Conservation (phyloP, 2,797 vertebrate genomes). For the Phalanger gymnotis region DNA sequence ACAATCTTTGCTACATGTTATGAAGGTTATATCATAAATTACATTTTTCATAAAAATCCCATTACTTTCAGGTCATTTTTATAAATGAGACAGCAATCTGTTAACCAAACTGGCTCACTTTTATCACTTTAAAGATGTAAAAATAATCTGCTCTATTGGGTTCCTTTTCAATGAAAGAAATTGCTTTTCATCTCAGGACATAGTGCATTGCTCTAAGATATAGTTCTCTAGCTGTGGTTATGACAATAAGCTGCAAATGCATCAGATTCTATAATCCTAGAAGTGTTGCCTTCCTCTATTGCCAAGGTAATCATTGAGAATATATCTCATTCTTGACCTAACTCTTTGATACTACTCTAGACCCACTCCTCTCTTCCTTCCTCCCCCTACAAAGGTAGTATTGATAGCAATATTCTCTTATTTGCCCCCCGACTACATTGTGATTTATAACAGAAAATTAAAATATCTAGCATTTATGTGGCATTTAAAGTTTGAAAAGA, state of each 20-base stretch:
- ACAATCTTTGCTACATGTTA: neutral
- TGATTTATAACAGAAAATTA: neutral
- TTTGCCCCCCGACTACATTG: neutral
- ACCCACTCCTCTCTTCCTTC: neutral
- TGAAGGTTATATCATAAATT: neutral
- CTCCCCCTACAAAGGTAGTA: neutral
- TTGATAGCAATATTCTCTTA: neutral
- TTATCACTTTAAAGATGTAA: neutral
- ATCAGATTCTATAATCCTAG: slow-evolving; percentile 63
- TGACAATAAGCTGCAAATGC: neutral
- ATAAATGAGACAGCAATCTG: neutral
- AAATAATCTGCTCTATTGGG: neutral
- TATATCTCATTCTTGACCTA: neutral
- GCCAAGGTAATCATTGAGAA: neutral
- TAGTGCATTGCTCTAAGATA: neutral
- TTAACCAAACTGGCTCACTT: neutral
- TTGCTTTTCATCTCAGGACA: neutral
- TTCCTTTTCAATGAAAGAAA: neutral
- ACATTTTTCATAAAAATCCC: slow-evolving; percentile 18
- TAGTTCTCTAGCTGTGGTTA: neutral
- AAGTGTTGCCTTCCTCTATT: slow-evolving; percentile 69
- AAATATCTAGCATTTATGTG: neutral
- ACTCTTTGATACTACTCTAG: neutral
- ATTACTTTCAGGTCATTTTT: slow-evolving; percentile 19
- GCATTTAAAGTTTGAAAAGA: neutral